Evolutionary conservation across 2,888 invertebrate genomes (phyloP), one percentile per base, ranked within the genome.

Genomic region (Perizoma flavofasciatum): DNA sequence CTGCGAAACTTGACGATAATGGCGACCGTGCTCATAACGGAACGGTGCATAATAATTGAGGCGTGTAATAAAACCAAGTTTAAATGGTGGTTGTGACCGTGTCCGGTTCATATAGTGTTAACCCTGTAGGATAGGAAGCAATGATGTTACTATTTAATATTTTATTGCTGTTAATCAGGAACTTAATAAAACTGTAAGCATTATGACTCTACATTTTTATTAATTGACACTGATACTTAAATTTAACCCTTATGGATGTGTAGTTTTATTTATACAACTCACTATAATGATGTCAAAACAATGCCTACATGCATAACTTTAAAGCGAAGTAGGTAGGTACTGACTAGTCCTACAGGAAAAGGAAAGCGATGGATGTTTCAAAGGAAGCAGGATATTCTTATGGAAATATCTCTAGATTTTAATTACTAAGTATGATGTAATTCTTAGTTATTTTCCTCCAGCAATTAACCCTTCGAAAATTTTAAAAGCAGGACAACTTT

Each of bases 11-110:
- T 69, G 59, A 68, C 71, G 71, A 75, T 78, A 63, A 59, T 46
- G 39, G 54, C 49, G 62, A 49, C 56, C 9, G 55, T 50, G 64
- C 57, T 51, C 76, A 67, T 72, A 70, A 70, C 65, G 72, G 74
- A 70, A 73, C 71, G 70, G 64, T 67, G 74, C 71, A 70, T 70
- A 71, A 70, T 71, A 70, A 74, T 77, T 71, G 70, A 70, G 61
- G 62, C 69, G 63, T 70, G 63, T 63, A 64, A 67, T 71, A 67
- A 67, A 63, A 63, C 54, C 64, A 62, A 67, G 65, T 64, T 67
- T 55, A 59, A 67, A 62, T 46, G 55, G 57, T 55, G 52, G 53
- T 60, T 64, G 60, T 64, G 62, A 62, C 59, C 51, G 54, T 65
- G 57, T 61, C 60, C 67, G 67, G 65, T 58, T 49, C 49, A n/a